A percentile compares a stretch with the other conserved stretches of the same genome.
phyloP scores from a whole-genome alignment of 2,113 vertebrate genomes.

The Phainopepla nitens region DNA sequence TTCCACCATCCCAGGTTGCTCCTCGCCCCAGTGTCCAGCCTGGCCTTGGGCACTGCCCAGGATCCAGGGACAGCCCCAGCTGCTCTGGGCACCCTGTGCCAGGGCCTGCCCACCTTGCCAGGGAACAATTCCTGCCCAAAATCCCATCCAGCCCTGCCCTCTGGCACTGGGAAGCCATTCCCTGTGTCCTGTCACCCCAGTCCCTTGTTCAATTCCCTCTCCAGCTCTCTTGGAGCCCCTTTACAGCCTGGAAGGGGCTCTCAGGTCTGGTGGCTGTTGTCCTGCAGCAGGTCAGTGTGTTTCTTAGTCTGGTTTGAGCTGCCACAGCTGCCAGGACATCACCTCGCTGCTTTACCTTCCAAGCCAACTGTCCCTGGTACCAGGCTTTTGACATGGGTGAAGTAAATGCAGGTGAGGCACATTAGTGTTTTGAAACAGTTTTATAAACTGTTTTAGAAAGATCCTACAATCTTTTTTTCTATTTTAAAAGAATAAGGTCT shows the following conservation, averaged over 20 bases:
- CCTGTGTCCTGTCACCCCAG: too few relatives aligned
- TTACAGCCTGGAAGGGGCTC: neutral
- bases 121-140: neutral
- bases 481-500: neutral
- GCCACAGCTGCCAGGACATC: neutral
- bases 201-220: neutral
- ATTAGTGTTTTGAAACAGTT: neutral
- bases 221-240: neutral
- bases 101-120: neutral
- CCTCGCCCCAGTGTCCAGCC: accelerated
- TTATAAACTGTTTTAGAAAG: neutral
- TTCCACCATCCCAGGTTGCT: accelerated
- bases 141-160: neutral
- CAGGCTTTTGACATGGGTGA: neutral
- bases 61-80: neutral
- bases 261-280: neutral
- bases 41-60: neutral
- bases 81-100: neutral
- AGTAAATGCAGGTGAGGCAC: neutral
- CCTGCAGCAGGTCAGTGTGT: neutral
- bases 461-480: neutral
- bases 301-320: neutral
- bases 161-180: neutral
- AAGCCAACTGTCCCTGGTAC: neutral
- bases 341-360: neutral